Evolutionary conservation across 2,113 vertebrate genomes (phyloP), one percentile per base, ranked within the genome.

Genomic region (Asarcornis scutulata): DNA sequence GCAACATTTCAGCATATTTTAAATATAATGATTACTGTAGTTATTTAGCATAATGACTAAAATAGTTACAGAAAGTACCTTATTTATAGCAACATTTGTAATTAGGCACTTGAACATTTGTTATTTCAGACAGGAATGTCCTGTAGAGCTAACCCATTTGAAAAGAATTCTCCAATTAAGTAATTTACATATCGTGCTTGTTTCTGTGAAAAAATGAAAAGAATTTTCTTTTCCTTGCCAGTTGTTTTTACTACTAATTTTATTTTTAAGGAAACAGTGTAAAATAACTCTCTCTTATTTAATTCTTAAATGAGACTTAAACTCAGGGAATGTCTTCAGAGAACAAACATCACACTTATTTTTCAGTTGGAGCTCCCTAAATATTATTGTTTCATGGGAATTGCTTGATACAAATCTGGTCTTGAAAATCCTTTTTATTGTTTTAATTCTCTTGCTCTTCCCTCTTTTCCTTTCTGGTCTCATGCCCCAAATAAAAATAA

Each of bases 61-160:
- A 96, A 96, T 86, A 95, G 68, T 95, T 89, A 62, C 63, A 92
- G 53, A 94, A 92, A 95, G 71, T 94, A 84, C 88, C 84, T 87
- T 96, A 97, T 97, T 91, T 95, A 93, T 91, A 92, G 91, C 46
- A 97, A 67, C 89, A 58, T 89, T 93, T 90, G 66, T 92, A 97
- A 96, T 93, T 93, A 91, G 76, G 31, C 93, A 31, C 90, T 95
- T 89, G 84, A 93, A 83, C 67, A 68, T 89, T 96, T 89, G 29
- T 93, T 94, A 81, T 84, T 96, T 96, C 62, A 96, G 71, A 80
- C 38, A 89, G 82, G 83, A 91, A 89, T 77, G 91, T 94, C 96
- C 86, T 95, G 88, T 94, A 85, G 91, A 85, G 89, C 62, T 88
- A 92, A 89, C 62, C 55, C 69, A 56, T 74, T 40, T 66, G 79